phyloP scores from a whole-genome alignment of 2,888 invertebrate genomes.

The Nephrotoma guestfalica region DNA sequence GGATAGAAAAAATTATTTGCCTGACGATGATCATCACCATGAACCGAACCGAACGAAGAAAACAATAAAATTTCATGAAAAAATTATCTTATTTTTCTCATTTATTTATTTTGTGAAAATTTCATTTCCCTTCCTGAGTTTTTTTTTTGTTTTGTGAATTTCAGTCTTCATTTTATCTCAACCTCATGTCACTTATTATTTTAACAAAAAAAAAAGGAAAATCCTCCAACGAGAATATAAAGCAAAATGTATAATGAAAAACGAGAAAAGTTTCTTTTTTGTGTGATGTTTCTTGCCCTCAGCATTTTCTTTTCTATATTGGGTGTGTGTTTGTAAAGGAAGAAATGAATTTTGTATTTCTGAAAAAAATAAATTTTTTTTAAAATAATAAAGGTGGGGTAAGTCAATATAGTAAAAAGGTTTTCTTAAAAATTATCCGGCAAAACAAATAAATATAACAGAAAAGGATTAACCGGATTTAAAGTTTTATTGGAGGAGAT shows the following conservation, averaged over 20 bases:
- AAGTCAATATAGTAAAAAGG: not conserved
- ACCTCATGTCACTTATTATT: not conserved
- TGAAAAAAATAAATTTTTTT: not conserved
- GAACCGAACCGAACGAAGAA: not conserved
- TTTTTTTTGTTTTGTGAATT: not conserved
- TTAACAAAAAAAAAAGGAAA: not conserved
- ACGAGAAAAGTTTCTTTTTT: not conserved
- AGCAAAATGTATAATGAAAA: not conserved
- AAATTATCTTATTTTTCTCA: not conserved
- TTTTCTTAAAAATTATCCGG: not conserved
- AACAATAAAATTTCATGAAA: not conserved
- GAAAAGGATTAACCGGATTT: not conserved
- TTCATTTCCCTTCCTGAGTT: not conserved
- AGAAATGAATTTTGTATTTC: not conserved
- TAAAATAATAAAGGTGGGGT: not conserved
- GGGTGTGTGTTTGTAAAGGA: not conserved
- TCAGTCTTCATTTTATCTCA: not conserved
- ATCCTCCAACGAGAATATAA: not conserved
- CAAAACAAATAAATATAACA: not conserved
- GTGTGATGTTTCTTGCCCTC: not conserved
- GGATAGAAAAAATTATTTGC: not conserved
- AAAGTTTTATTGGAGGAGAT: not conserved
- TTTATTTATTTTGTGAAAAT: not conserved
- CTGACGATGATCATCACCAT: not conserved
- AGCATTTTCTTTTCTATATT: not conserved